These are phyloP conservation scores for Dusona sp. DNA, from an alignment of 2,888 invertebrate species.

Conservation along the genomic window DNA sequence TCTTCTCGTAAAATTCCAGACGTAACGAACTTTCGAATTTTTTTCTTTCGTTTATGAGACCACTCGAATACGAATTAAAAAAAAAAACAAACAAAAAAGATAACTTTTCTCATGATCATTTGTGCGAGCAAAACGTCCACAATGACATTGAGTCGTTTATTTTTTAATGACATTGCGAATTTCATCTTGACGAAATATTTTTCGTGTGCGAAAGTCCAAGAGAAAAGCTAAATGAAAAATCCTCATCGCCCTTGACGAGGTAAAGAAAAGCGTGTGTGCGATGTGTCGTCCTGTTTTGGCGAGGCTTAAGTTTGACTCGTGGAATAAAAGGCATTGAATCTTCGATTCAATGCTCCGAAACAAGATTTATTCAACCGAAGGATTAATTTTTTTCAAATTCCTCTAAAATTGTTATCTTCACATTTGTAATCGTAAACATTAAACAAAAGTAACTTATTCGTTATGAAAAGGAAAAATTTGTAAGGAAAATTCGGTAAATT, in stretches of 20 bases:
- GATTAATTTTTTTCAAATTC: not conserved
- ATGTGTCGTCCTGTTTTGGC: constrained; percentile 14
- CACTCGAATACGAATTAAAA: constrained; percentile 1
- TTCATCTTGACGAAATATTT: constrained; percentile 28
- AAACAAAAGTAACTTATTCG: not conserved
- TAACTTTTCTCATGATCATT: constrained; percentile 28
- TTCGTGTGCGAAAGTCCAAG: constrained; percentile 29
- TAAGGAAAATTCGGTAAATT: constrained; percentile 24
- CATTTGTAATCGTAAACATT: not conserved
- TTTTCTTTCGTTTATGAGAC: not conserved
- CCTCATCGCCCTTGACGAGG: not conserved
- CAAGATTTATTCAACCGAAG: not conserved
- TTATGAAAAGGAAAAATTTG: not conserved
- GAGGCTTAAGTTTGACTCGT: constrained; percentile 7
- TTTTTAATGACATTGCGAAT: constrained; percentile 38
- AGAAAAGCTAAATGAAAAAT: constrained; percentile 5
- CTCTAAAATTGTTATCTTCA: not conserved
- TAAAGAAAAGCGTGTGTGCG: not conserved
- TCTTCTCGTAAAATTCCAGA: constrained; percentile 27
- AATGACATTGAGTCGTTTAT: constrained; percentile 31
- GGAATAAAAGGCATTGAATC: not conserved
- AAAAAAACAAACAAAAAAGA: not conserved
- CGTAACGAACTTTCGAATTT: constrained; percentile 3
- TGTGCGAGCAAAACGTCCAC: constrained; percentile 43
- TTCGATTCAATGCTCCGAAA: not conserved